Percentiles rank a stretch among this genome's conserved stretches.
These are phyloP conservation scores for Crypturellus undulatus DNA, from an alignment of 2,113 vertebrate genomes.

Conservation along the genomic window DNA sequence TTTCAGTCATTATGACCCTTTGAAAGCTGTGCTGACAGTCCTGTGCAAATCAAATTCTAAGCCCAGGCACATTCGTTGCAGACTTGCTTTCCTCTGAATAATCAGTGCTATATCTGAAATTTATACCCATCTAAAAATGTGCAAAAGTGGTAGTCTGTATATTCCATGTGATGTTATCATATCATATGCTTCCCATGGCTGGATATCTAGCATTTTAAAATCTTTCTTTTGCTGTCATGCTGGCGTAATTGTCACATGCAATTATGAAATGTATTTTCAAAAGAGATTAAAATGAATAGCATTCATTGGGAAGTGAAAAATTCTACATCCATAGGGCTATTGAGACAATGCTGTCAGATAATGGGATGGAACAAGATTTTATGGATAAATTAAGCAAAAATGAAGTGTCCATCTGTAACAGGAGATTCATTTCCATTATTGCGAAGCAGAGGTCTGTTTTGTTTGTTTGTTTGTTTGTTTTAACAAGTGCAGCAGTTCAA, in stretches of 20 bases:
- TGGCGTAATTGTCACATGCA: background rate
- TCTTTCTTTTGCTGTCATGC: background rate
- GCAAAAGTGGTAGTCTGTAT: background rate
- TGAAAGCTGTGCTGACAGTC: background rate
- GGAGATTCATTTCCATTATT: background rate
- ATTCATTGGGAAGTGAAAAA: background rate
- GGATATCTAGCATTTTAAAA: background rate
- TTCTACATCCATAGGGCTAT: background rate
- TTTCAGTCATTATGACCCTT: background rate
- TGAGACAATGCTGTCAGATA: background rate
- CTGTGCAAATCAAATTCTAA: background rate
- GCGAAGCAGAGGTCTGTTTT: background rate
- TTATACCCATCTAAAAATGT: background rate
- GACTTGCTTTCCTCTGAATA: background rate
- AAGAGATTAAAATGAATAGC: background rate
- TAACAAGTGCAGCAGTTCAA: background rate
- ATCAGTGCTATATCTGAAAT: background rate
- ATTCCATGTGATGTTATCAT: background rate
- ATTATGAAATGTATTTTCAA: constrained; percentile 2
- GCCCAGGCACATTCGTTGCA: background rate
- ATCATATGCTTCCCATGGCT: background rate
- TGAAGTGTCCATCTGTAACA: background rate
- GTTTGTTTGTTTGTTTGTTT: background rate
- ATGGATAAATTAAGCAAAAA: background rate
- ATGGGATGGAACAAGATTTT: background rate